These are phyloP conservation scores for Corapipo altera DNA, from an alignment of 2,113 vertebrate genomes.

Conservation along the genomic window DNA sequence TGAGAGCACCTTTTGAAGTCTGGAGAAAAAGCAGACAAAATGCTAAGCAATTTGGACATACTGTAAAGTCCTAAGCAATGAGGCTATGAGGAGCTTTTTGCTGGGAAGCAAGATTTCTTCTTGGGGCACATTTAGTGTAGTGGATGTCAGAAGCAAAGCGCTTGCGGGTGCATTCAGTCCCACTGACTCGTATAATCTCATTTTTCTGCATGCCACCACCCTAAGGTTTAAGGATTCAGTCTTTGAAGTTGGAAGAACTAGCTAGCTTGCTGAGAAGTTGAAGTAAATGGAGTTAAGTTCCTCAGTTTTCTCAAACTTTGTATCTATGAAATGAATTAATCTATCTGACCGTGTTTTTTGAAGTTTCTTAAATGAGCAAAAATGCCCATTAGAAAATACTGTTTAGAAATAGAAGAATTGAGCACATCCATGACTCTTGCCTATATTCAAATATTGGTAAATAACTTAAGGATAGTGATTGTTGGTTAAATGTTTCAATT, in stretches of 20 bases:
- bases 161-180: neutral
- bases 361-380: neutral
- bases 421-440: neutral
- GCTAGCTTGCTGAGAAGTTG: neutral
- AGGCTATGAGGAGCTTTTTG: neutral
- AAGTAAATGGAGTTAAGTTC: neutral
- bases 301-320: neutral
- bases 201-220: neutral
- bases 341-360: neutral
- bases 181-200: neutral
- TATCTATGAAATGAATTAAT: neutral
- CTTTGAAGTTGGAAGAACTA: neutral
- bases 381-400: neutral
- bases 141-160: neutral
- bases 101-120: neutral
- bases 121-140: neutral
- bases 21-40: neutral
- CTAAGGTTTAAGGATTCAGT: neutral
- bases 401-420: neutral
- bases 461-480: neutral
- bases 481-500: neutral
- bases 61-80: neutral
- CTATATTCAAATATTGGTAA: neutral
- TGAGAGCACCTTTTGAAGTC: neutral
- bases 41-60: neutral